Evolutionary conservation across 2,888 invertebrate genomes (phyloP).

Genomic region (Aphodius sticticus): DNA sequence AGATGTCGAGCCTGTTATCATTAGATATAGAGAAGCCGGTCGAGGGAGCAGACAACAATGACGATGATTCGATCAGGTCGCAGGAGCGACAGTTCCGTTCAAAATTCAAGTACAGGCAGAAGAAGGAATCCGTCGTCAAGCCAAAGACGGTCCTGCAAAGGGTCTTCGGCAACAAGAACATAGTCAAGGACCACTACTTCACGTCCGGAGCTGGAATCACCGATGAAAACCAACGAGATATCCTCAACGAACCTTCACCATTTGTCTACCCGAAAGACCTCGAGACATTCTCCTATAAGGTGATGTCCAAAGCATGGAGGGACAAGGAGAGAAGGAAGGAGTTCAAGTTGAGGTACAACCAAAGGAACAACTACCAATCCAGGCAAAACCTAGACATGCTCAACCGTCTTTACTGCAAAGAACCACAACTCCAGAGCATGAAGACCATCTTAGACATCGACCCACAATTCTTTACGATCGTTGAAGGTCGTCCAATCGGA

Average conservation of each 20-base stretch:
- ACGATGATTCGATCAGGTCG: neutral
- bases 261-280: slow-evolving; percentile 59
- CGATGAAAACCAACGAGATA: slow-evolving; percentile 50
- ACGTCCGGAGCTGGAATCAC: slow-evolving; percentile 48
- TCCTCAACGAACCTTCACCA: slow-evolving; percentile 58
- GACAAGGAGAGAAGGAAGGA: slow-evolving; percentile 51
- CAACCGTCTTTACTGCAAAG: slow-evolving; percentile 65
- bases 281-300: slow-evolving; percentile 59
- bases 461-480: slow-evolving; percentile 70
- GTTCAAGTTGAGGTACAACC: slow-evolving; percentile 50
- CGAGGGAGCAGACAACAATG: neutral
- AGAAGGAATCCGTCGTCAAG: slow-evolving; percentile 36
- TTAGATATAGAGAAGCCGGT: neutral
- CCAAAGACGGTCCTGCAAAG: slow-evolving; percentile 44
- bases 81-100: neutral
- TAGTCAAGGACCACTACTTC: slow-evolving; percentile 50
- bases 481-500: slow-evolving; percentile 68
- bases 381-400: slow-evolving; percentile 63
- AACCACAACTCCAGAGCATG: slow-evolving; percentile 61
- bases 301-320: slow-evolving; percentile 57
- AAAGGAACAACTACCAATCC: slow-evolving; percentile 54
- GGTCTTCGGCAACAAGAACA: slow-evolving; percentile 45
- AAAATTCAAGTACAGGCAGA: slow-evolving; percentile 27
- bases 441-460: slow-evolving; percentile 71
- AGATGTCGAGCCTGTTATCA: neutral